Evolutionary conservation across 2,888 invertebrate species (phyloP).

Genomic region (Onchidella celtica): DNA sequence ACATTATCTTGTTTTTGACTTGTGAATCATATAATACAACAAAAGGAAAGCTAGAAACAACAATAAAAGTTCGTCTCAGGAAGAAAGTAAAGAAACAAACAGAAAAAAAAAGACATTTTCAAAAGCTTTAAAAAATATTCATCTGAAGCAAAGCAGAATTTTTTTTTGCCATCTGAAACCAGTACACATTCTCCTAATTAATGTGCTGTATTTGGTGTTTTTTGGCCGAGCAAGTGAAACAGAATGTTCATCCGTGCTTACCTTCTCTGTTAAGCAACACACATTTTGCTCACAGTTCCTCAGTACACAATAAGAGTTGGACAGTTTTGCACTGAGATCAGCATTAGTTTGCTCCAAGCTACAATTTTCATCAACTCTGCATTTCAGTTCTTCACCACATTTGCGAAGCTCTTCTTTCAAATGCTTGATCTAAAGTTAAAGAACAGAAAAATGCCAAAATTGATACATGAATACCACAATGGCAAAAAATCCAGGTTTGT

Average conservation of each 20-base stretch:
- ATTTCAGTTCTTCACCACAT: constrained; percentile 40
- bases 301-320: constrained; percentile 4
- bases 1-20: too few species aligned
- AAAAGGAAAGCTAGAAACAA: neutral
- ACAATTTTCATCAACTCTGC: constrained; percentile 33
- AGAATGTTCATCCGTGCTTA: too few species aligned
- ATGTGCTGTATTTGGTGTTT: too few species aligned
- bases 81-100: neutral
- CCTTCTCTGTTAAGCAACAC: constrained; percentile 36
- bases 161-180: too few species aligned
- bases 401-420: constrained; percentile 42
- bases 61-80: neutral
- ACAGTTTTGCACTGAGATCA: constrained; percentile 32
- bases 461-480: neutral
- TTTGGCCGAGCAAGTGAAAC: too few species aligned
- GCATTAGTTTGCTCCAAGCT: constrained; percentile 28
- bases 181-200: too few species aligned
- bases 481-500: neutral
- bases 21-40: neutral
- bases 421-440: constrained; percentile 34
- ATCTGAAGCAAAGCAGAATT: too few species aligned
- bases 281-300: constrained; percentile 32
- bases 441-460: neutral
- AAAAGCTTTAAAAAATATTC: too few species aligned
- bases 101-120: neutral